Evolutionary conservation across 2,888 invertebrate genomes (phyloP), one percentile per base, ranked within the genome.

Genomic region (Coleophora deauratella): DNA sequence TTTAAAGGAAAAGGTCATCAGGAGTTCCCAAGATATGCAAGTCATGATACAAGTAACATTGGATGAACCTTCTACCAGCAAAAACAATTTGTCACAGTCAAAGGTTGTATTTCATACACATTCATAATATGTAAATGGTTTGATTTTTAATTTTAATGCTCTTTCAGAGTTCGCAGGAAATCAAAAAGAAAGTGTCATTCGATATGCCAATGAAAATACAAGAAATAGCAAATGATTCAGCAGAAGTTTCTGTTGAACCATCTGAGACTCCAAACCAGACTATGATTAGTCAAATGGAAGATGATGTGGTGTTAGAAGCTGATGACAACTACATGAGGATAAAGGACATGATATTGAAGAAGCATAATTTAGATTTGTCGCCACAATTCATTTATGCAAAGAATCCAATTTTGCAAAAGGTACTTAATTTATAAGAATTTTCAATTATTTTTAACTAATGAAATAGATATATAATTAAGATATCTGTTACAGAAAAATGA

Each of bases 341-440:
- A 9, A 70, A 72, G 55, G 71, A 78, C 32, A 72, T 72, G 61
- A 61, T 77, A 38, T 42, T 77, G 10, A 78, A 70, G 46, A 66
- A 75, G 52, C 73, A 73, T 45, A 72, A 80, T 43, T 59, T 84
- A 37, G 72, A 79, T 50, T 54, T 62, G 12, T 79, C 81, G 2
- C 82, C 82, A 3, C 66, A 72, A 50, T 82, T 82, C 62, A 65
- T 71, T 11, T 84, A 81, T 51, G 55, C 65, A 9, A 80, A 73
- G 47, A 73, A 72, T 38, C 56, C 44, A 33, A 44, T 51, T 2
- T 43, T 61, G 38, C 55, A 57, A 44, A 56, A 56, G 55, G 70
- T 70, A 64, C 38, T 31, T 47, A n/a, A n/a, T n/a, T n/a, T n/a
- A 36, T n/a, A n/a, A 21, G 21, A 21, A 21, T 21, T 21, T 21